These are phyloP conservation scores for Thamnophis elegans DNA, from an alignment of 2,797 vertebrate species.

Conservation along the genomic window DNA sequence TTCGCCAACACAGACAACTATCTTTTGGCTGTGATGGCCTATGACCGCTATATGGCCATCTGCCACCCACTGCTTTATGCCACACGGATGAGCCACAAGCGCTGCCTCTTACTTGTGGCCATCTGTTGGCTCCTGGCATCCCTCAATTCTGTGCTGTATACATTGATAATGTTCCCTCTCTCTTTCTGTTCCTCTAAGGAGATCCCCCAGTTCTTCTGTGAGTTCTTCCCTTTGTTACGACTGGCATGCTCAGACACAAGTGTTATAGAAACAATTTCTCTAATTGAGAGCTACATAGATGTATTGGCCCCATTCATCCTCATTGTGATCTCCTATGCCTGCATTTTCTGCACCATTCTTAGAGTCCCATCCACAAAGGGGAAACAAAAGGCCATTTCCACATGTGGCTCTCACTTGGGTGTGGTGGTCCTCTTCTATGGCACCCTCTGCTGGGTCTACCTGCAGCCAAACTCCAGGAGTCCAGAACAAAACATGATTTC, in stretches of 20 bases:
- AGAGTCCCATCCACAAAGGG: conserved; percentile 21
- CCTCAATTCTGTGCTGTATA: conserved; percentile 41
- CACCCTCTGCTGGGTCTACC: conserved; percentile 45
- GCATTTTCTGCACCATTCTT: conserved; percentile 35
- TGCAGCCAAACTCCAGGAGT: conserved; percentile 35
- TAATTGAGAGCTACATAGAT: conserved; percentile 29
- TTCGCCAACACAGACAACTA: conserved; percentile 70
- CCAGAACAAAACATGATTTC: conserved; percentile 33
- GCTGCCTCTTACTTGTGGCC: conserved; percentile 13
- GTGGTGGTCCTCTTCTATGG: conserved; percentile 51
- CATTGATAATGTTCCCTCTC: conserved; percentile 19
- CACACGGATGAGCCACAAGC: conserved; percentile 54
- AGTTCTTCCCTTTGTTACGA: conserved; percentile 47
- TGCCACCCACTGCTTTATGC: conserved; percentile 67
- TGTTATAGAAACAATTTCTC: conserved; percentile 26
- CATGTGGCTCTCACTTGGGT: conserved; percentile 45
- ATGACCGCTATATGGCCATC: conserved; percentile 68
- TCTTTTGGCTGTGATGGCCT: conserved; percentile 67
- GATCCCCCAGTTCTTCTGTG: conserved; percentile 56
- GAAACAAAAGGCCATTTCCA: conserved; percentile 38
- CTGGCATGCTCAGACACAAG: conserved; percentile 41
- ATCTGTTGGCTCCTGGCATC: conserved; percentile 39
- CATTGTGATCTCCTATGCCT: conserved; percentile 41
- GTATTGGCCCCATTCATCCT: conserved; percentile 44
- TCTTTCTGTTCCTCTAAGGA: conserved; percentile 39